Evolutionary conservation across 1,140 invertebrate genomes (phyloP).

Genomic region (Lepidurus arcticus): DNA sequence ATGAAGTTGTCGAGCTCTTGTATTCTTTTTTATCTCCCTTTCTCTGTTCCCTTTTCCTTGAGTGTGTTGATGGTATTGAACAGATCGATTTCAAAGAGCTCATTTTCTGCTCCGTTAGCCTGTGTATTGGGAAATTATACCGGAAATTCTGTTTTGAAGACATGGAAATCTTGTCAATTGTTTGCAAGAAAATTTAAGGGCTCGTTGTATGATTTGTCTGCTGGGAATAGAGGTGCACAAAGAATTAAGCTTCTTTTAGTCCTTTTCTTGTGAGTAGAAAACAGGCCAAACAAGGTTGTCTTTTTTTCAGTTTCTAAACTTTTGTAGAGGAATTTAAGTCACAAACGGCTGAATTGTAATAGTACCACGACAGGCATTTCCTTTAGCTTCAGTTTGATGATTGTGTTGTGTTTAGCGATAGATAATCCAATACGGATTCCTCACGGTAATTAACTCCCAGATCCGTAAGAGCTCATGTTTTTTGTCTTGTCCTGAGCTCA

Average conservation of each 20-base stretch:
- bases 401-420: not conserved
- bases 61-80: constrained; percentile 15
- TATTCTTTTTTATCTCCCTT: not conserved
- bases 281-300: no score
- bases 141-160: not conserved
- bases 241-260: not conserved
- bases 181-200: not conserved
- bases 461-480: constrained; percentile 4
- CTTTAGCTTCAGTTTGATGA: not conserved
- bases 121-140: constrained; percentile 16
- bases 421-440: not conserved
- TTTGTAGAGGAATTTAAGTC: no score
- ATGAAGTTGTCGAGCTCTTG: constrained; percentile 10
- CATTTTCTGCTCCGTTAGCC: constrained; percentile 18
- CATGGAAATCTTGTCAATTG: not conserved
- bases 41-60: not conserved
- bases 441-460: constrained; percentile 1
- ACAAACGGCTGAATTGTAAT: no score
- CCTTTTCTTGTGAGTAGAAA: no score
- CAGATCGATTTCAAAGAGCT: constrained; percentile 18
- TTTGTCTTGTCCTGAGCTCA: not conserved
- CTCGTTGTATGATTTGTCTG: not conserved
- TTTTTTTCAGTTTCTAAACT: no score
- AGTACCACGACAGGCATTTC: not conserved
- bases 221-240: not conserved